Evolutionary conservation across 2,888 invertebrate genomes (phyloP), one percentile per base, ranked within the genome.

Genomic region (Disparrhopalites patrizii): DNA sequence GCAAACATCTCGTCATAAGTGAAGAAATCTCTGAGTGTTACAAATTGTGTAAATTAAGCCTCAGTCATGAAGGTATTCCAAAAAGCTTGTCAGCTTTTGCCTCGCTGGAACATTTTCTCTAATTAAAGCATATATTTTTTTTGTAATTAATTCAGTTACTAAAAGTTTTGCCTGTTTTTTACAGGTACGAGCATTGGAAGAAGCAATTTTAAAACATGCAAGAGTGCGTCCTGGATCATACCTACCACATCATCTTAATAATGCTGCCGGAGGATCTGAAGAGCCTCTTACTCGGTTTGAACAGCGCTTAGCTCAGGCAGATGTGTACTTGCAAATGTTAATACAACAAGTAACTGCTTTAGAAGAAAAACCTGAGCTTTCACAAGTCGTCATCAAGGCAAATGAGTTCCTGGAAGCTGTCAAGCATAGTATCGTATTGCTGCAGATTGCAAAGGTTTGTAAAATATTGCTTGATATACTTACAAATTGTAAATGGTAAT

Each of bases 341-440:
- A 97, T 98, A 72, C 93, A 94, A 76, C 92, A 96, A 80, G 89
- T 91, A 61, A 86, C 87, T 80, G 89, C 80, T 66, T 70, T 74
- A 33, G 73, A 72, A 68, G 67, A 68, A 5, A 73, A 73, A 58
- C 70, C 73, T 5, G 75, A 74, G 50, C 65, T 75, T 54, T 52
- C 67, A 18, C 63, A 69, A 65, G 70, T 75, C 65, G 72, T 75
- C 31, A 58, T 51, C 52, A 75, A 73, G 63, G 73, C 73, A 8
- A 73, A 75, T 57, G 87, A 86, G 70, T 92, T 97, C 89, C 85
- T 98, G 80, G 96, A 98, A 82, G 91, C 95, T 77, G 91, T 98
- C 74, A 98, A 98, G 83, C 97, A 98, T 85, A 92, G 96, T 77
- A 98, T 98, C 82, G 95, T 98, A 73, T 87, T 95, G 78, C 85